Conservation (phyloP, 2,888 invertebrate species). For the Sphinx pinastri region DNA sequence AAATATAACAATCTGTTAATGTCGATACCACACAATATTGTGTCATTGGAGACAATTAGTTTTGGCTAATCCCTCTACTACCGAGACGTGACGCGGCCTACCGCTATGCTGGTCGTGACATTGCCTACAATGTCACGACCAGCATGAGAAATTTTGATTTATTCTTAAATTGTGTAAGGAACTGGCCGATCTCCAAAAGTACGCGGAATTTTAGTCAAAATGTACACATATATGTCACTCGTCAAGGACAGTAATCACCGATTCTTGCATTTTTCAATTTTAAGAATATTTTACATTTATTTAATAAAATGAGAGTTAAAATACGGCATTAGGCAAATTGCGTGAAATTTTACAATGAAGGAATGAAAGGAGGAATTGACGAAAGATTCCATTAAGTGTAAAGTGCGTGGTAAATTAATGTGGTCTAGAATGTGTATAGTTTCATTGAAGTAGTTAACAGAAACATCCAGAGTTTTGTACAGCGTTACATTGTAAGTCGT, state of each 20-base stretch:
- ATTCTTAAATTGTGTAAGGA: constrained; percentile 42
- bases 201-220: constrained; percentile 54
- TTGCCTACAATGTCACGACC: constrained; percentile 70
- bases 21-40: constrained; percentile 39
- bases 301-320: too few species aligned
- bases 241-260: background rate
- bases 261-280: background rate
- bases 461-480: constrained; percentile 4
- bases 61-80: constrained; percentile 32
- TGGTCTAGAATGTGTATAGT: constrained; percentile 12
- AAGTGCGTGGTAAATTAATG: too few species aligned
- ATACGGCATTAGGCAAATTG: too few species aligned
- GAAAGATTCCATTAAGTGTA: too few species aligned
- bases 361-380: too few species aligned
- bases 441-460: constrained; percentile 8
- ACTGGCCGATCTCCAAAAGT: constrained; percentile 65
- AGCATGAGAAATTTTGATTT: constrained; percentile 68
- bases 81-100: constrained; percentile 46
- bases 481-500: constrained; percentile 8
- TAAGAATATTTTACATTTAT: too few species aligned
- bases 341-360: too few species aligned
- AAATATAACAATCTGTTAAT: constrained; percentile 34
- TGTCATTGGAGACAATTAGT: constrained; percentile 6
- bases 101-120: too few species aligned
- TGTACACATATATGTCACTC: constrained; percentile 9